phyloP scores from a whole-genome alignment of 2,888 invertebrate genomes.

The Stenodera caucasica region DNA sequence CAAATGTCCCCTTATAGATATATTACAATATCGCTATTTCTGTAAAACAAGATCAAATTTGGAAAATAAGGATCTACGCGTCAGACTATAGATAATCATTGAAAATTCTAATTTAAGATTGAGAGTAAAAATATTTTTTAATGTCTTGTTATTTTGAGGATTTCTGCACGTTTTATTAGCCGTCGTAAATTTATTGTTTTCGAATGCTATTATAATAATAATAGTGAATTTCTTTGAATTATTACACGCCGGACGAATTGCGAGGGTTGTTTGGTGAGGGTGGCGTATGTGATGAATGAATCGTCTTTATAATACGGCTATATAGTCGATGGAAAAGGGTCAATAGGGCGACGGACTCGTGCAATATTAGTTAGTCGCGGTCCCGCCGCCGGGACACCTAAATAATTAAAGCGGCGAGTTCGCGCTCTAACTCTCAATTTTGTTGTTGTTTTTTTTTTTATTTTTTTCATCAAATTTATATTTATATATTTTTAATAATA shows the following conservation, averaged over 20 bases:
- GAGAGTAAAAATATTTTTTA: too few species aligned
- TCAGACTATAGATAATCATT: not conserved
- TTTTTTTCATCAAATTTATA: not conserved
- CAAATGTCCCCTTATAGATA: not conserved
- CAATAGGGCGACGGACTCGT: constrained; percentile 41
- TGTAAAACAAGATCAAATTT: not conserved
- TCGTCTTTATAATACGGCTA: constrained; percentile 22
- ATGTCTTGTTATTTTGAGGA: not conserved
- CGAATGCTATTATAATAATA: not conserved
- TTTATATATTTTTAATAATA: constrained; percentile 13
- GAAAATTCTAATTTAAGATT: not conserved
- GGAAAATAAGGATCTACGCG: not conserved
- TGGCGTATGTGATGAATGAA: constrained; percentile 18
- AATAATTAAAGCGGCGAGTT: constrained; percentile 41
- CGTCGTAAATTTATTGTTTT: not conserved
- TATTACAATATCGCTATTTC: not conserved
- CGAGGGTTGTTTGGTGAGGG: too few species aligned
- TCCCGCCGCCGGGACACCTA: constrained; percentile 42
- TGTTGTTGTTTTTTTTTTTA: not conserved
- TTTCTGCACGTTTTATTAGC: not conserved
- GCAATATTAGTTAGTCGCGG: constrained; percentile 45
- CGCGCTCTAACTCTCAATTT: constrained; percentile 35
- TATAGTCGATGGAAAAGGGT: constrained; percentile 18
- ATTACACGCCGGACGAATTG: too few species aligned
- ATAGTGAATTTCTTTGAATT: too few species aligned